phyloP scores from a whole-genome alignment of 2,797 vertebrate genomes.

The Thaleichthys pacificus region DNA sequence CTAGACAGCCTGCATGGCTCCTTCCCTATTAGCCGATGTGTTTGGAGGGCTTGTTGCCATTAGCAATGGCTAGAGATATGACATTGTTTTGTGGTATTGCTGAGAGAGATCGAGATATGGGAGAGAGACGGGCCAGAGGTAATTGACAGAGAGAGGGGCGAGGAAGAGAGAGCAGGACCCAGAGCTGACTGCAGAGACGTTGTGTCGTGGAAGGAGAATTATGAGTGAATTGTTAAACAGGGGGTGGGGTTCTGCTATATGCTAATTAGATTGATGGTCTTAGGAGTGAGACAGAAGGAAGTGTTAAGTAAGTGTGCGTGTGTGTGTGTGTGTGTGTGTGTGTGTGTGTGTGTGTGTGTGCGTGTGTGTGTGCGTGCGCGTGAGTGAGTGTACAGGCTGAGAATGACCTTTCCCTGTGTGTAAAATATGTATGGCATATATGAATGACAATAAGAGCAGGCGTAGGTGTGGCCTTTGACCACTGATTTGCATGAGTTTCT shows the following conservation, averaged over 20 bases:
- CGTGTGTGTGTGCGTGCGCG: background rate
- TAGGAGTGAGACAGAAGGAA: background rate
- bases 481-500: conserved; percentile 55
- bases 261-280: conserved; percentile 55
- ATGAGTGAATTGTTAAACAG: conserved; percentile 65
- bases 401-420: conserved; percentile 35
- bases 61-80: background rate
- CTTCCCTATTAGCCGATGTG: background rate
- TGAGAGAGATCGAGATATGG: background rate
- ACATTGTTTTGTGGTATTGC: background rate
- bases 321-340: conserved; percentile 7
- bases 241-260: conserved; percentile 56
- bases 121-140: background rate
- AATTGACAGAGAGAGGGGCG: background rate
- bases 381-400: conserved; percentile 33
- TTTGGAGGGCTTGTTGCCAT: no score
- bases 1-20: no score
- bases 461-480: conserved; percentile 47
- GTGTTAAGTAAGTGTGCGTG: background rate
- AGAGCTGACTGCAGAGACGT: background rate
- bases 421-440: conserved; percentile 44
- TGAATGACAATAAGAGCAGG: conserved; percentile 53
- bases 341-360: conserved; percentile 23
- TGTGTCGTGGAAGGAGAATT: conserved; percentile 24
- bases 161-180: background rate